These are phyloP conservation scores for Austrolebias charrua DNA, from an alignment of 2,797 vertebrate species.

Conservation along the genomic window DNA sequence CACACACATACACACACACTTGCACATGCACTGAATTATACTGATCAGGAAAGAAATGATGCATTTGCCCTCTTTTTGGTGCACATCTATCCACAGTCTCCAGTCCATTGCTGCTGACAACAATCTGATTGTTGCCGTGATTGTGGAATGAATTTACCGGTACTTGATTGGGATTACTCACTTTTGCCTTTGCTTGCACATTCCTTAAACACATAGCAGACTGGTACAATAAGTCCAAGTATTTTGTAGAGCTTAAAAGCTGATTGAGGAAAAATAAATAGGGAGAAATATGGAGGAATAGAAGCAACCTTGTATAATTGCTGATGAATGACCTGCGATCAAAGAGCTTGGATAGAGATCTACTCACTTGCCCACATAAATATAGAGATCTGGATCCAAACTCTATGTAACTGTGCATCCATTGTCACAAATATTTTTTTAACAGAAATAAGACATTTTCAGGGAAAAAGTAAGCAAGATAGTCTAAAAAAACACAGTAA, in stretches of 20 bases:
- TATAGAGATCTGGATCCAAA: too few relatives aligned
- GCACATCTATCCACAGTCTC: conserved; percentile 7
- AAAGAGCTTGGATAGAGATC: too few relatives aligned
- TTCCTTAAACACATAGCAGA: conserved; percentile 8
- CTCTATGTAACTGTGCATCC: too few relatives aligned
- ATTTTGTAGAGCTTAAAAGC: not conserved
- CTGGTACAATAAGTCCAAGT: conserved; percentile 9
- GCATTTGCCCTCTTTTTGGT: conserved; percentile 30
- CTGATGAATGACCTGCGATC: not conserved
- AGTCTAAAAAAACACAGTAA: too few relatives aligned
- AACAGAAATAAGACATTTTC: too few relatives aligned
- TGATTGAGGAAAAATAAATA: too few relatives aligned
- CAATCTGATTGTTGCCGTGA: not conserved
- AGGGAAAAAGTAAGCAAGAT: too few relatives aligned
- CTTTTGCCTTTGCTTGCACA: conserved; percentile 8
- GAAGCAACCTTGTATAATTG: conserved; percentile 6
- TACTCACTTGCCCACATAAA: too few relatives aligned
- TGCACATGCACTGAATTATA: conserved; percentile 27
- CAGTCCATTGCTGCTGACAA: too few relatives aligned
- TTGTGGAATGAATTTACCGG: conserved; percentile 39
- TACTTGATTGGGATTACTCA: conserved; percentile 51
- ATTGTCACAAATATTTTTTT: too few relatives aligned
- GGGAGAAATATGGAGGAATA: conserved; percentile 14
- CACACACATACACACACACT: conserved; percentile 7
- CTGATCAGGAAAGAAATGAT: conserved; percentile 43